phyloP scores from a whole-genome alignment of 2,113 vertebrate species.

The Andinoacara biseriatus region DNA sequence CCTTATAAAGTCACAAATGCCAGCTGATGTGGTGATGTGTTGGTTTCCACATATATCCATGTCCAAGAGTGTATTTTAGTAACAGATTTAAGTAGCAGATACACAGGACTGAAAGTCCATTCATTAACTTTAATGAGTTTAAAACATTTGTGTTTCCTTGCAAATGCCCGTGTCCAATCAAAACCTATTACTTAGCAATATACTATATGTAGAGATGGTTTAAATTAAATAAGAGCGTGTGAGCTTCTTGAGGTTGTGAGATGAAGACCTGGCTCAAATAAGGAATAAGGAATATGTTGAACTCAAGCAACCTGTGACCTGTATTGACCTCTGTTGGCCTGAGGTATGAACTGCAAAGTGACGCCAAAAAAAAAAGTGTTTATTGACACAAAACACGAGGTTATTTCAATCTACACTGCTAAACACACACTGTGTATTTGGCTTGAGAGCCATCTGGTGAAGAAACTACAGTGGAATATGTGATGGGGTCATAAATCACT shows the following conservation, averaged over 20 bases:
- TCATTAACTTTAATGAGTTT: conserved; percentile 3
- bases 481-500: background rate
- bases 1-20: conserved; percentile 1
- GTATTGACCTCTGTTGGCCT: conserved; percentile 47
- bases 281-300: background rate
- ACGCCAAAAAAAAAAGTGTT: background rate
- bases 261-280: background rate
- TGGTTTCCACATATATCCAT: background rate
- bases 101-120: background rate
- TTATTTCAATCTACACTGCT: too few species aligned
- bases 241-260: background rate
- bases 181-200: conserved; percentile 10
- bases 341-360: conserved; percentile 16
- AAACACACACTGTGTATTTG: background rate
- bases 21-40: background rate
- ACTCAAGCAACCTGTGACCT: conserved; percentile 10
- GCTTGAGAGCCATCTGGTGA: background rate
- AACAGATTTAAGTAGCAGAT: background rate
- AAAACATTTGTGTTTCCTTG: background rate
- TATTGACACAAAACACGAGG: background rate
- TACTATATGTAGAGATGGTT: background rate
- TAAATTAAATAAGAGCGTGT: background rate
- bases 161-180: background rate
- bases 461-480: background rate
- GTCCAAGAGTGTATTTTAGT: background rate